A percentile compares a stretch with the other conserved stretches of the same genome.
Evolutionary conservation across 2,797 vertebrate genomes (phyloP).

Genomic region (Cyprinella venusta): DNA sequence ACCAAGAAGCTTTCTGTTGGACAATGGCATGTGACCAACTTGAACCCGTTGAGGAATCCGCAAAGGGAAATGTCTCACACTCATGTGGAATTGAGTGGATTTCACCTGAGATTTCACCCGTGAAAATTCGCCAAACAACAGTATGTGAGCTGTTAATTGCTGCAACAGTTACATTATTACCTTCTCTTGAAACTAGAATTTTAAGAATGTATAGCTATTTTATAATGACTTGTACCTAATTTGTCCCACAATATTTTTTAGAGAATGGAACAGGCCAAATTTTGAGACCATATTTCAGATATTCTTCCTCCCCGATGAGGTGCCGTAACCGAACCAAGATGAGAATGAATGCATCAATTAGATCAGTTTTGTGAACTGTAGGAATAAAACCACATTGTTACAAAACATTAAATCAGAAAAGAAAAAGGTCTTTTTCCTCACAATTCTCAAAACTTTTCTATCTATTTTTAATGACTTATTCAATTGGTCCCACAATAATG

Average conservation of each 20-base stretch:
- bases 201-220: neutral
- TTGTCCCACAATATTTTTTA: neutral
- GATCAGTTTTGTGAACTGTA: neutral
- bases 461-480: neutral
- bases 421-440: neutral
- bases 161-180: neutral
- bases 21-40: neutral
- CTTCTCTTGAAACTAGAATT: neutral
- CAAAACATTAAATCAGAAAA: neutral
- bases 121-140: neutral
- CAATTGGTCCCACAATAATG: neutral
- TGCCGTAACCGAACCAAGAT: neutral
- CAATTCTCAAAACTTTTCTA: neutral
- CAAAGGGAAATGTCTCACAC: neutral
- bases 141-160: neutral
- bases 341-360: neutral
- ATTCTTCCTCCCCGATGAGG: constrained; percentile 1
- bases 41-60: neutral
- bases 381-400: neutral
- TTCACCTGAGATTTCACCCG: neutral
- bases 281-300: neutral
- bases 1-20: neutral
- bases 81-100: neutral
- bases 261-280: neutral
- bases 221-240: neutral